These are phyloP conservation scores for Mesocentrotus franciscanus DNA, from an alignment of 53 echinoderm and acorn worm genomes.

Conservation along the genomic window DNA sequence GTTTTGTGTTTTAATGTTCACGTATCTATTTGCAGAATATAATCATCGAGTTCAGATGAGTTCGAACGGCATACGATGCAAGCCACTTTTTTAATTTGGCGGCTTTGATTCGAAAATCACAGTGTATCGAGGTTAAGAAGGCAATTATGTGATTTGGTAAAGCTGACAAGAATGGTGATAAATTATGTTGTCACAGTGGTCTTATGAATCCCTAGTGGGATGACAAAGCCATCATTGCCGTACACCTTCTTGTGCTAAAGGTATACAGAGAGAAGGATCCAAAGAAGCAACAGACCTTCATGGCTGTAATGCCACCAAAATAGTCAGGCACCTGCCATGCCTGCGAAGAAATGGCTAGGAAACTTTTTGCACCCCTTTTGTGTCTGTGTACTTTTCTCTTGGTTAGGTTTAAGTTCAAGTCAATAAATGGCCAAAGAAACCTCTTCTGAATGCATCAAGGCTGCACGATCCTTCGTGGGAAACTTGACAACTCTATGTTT, in stretches of 20 bases:
- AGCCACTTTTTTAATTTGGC: neutral
- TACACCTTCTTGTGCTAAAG: neutral
- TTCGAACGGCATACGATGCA: neutral
- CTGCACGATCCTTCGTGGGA: neutral
- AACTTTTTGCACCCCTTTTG: neutral
- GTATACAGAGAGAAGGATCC: neutral
- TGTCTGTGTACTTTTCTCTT: neutral
- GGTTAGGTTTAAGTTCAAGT: constrained; percentile 14
- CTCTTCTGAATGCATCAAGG: neutral
- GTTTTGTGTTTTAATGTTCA: neutral
- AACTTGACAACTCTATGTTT: constrained; percentile 1
- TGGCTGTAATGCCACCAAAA: neutral
- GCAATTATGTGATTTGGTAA: constrained; percentile 3
- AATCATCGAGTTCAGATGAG: neutral
- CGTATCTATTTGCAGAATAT: neutral
- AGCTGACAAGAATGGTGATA: constrained; percentile 3
- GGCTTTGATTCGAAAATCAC: neutral
- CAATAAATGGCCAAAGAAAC: neutral
- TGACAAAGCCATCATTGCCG: neutral
- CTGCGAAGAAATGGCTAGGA: neutral
- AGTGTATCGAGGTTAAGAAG: neutral
- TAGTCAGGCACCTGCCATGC: neutral
- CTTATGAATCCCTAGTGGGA: constrained; percentile 4
- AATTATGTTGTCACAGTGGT: neutral
- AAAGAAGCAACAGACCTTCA: neutral